phyloP scores from a whole-genome alignment of 2,797 vertebrate genomes.

The Mus caroli region DNA sequence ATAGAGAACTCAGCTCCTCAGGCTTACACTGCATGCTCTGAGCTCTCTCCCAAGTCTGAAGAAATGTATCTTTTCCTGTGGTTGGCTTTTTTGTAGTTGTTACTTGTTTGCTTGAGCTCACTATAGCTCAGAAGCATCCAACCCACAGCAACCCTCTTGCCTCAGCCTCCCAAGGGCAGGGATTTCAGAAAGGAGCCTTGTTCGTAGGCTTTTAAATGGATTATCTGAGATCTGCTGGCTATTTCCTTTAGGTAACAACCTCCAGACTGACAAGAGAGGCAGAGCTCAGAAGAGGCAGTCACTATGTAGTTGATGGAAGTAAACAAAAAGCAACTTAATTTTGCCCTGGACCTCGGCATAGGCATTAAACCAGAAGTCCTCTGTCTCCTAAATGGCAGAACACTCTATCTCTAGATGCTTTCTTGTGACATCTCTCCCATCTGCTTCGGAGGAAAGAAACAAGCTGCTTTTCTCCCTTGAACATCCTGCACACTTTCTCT shows the following conservation, averaged over 20 bases:
- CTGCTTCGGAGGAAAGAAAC: slow-evolving; percentile 59
- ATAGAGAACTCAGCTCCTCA: not conserved
- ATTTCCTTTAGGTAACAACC: not conserved
- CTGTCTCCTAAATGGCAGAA: slow-evolving; percentile 48
- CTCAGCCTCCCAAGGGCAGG: not conserved
- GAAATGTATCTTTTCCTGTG: not conserved
- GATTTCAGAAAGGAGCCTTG: not conserved
- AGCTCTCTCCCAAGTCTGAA: not conserved
- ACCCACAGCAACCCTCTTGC: not conserved
- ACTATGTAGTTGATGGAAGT: slow-evolving; percentile 38
- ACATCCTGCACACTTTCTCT: slow-evolving; percentile 40
- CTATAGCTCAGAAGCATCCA: no score
- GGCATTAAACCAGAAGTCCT: slow-evolving; percentile 60
- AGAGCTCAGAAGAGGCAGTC: not conserved
- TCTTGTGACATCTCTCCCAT: slow-evolving; percentile 67
- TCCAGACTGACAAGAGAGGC: not conserved
- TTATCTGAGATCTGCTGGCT: not conserved
- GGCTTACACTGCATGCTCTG: no score
- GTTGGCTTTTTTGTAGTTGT: not conserved
- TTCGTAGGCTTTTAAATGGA: not conserved
- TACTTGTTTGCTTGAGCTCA: not conserved
- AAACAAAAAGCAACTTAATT: slow-evolving; percentile 60
- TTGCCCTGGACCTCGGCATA: slow-evolving; percentile 64
- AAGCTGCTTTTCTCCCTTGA: slow-evolving; percentile 13
- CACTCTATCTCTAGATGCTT: slow-evolving; percentile 52